Percentiles rank a stretch among this genome's conserved stretches.
These are phyloP conservation scores for Reinhardtius hippoglossoides DNA, from an alignment of 2,113 vertebrate species.

Conservation along the genomic window DNA sequence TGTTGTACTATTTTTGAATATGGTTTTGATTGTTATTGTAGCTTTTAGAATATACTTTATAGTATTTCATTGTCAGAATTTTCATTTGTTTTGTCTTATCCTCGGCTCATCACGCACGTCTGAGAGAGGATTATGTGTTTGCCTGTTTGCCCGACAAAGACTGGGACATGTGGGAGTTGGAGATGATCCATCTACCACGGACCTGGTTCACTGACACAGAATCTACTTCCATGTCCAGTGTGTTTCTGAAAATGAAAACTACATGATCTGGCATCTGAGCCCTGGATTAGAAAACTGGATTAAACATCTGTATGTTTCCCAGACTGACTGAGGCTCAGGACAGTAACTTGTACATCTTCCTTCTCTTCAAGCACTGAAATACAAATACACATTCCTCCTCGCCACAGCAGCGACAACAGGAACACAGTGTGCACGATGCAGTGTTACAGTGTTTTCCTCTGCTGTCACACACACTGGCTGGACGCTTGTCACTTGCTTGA, in stretches of 20 bases:
- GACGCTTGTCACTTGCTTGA: slow-evolving; percentile 5
- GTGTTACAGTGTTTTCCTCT: background rate
- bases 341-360: no score
- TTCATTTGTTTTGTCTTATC: no score
- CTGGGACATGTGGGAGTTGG: no score
- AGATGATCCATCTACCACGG: slow-evolving; percentile 37
- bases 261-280: slow-evolving; percentile 24
- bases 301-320: slow-evolving; percentile 21
- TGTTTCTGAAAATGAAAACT: slow-evolving; percentile 16
- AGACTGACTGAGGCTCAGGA: background rate
- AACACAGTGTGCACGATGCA: background rate
- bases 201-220: slow-evolving; percentile 43
- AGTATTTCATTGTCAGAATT: no score
- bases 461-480: slow-evolving; percentile 2
- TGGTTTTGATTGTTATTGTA: no score
- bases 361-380: no score
- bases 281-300: slow-evolving; percentile 26
- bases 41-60: no score
- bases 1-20: no score
- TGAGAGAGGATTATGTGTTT: no score
- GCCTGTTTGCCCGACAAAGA: no score
- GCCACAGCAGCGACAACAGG: background rate
- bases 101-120: no score
- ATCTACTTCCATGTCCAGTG: slow-evolving; percentile 25
- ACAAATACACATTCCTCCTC: background rate